Percentiles rank a stretch among this genome's conserved stretches.
Conservation (phyloP, 2,888 invertebrate species). For the Zaprionus obscuricornis region DNA sequence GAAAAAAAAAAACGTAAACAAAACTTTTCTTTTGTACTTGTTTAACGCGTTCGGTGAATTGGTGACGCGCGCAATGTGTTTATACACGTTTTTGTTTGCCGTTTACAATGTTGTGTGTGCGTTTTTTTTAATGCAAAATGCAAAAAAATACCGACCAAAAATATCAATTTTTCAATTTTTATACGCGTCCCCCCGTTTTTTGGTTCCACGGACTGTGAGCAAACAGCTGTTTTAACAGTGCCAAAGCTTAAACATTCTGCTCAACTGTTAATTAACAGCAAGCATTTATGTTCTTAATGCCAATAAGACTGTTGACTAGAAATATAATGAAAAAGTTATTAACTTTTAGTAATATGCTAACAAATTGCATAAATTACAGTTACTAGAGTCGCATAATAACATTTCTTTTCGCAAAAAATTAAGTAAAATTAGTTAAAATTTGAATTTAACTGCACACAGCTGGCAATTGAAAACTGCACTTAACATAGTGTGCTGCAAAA, state of each 20-base stretch:
- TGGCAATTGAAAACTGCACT: neutral
- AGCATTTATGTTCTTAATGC: neutral
- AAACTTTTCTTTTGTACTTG: constrained; percentile 25
- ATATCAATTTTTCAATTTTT: constrained; percentile 54
- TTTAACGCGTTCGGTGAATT: constrained; percentile 17
- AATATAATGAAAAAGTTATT: neutral
- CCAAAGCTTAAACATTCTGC: constrained; percentile 9
- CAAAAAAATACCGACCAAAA: constrained; percentile 45
- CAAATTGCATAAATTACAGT: no score
- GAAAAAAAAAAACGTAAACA: constrained; percentile 56
- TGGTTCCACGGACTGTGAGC: constrained; percentile 23
- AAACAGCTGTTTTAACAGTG: constrained; percentile 27
- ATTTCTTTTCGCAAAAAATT: no score
- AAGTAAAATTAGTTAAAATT: neutral
- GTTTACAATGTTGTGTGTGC: constrained; percentile 9
- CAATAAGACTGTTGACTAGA: neutral
- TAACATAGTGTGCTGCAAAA: no score
- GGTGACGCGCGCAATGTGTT: constrained; percentile 16
- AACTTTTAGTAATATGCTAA: no score
- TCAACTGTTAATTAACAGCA: constrained; percentile 12
- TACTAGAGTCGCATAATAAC: no score
- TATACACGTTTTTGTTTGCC: no score
- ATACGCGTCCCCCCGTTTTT: constrained; percentile 35
- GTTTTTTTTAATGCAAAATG: constrained; percentile 28
- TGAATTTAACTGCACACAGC: constrained; percentile 17